Base-by-base conservation (phyloP, 2,888 invertebrate genomes). In the Synanthedon tipuliformis region DNA sequence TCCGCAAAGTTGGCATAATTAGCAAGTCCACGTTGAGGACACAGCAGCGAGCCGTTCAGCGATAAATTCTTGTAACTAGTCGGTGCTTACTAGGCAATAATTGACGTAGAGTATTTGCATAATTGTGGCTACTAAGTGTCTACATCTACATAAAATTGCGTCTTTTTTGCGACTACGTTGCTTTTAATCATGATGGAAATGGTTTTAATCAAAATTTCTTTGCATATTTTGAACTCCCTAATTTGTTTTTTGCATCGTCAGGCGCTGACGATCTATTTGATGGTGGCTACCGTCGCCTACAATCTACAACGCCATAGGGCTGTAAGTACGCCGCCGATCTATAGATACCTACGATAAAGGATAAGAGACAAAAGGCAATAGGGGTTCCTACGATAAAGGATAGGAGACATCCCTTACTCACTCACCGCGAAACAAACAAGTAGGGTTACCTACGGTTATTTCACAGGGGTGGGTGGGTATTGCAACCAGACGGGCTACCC, bases 111-210 rank as follows among this genome's bases (percentile, higher is more conserved):
- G 69, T 74, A 85, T 85, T 86, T 85, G 78, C 85, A 85, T 86
- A 85, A 85, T 84, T 84, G 80, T 80, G 64, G 68, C 65, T 73
- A 72, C 71, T 80, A 82, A 84, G 83, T 80, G 81, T 81, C 71
- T 61, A 68, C 73, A 84, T 85, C 81, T 85, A 77, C 84, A 86
- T 85, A 80, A 84, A 83, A 84, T 81, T 83, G 80, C 78, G 65
- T 76, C 73, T 81, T 81, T 81, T 83, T 81, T 73, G 75, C 67
- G 68, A 69, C 63, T 74, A 71, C 75, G 73, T 73, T 78, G 77
- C 78, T 79, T 76, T 79, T 79, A 78, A 66, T 69, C 64, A 59
- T 58, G 68, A 74, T 75, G 72, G 71, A 76, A 74, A 77, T 71
- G 62, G 59, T 54, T 61, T 58, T 52, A 59, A 63, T 61, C 55